Base-by-base conservation (phyloP, 2,888 invertebrate genomes). In the Lacanobia oleracea region DNA sequence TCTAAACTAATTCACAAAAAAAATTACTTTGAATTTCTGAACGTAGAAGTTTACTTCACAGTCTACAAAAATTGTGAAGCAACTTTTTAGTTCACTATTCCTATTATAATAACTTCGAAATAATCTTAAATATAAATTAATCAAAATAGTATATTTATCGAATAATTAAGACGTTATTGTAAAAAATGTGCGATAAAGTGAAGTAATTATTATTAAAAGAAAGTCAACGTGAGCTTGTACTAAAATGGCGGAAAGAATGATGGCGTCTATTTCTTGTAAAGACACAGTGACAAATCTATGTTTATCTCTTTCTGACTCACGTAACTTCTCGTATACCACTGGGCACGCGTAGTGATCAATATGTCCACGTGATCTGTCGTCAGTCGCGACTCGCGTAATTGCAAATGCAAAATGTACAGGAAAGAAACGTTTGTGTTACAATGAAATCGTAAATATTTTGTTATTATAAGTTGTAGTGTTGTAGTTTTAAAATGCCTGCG, bases 401-500 rank as follows among this genome's bases (percentile, higher is more conserved):
- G 93, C 94, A 92, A 95, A 93, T 94, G 94, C 94, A 95, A 95
- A 95, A 95, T 95, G 95, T 93, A 90, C 88, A 88, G 88, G 88
- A 90, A 85, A 91, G 92, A 93, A 93, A 92, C 90, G 92, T 92
- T 87, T 93, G 93, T 92, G 92, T 94, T 92, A 92, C 89, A 92
- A 93, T 94, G 94, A 94, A 93, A 92, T 94, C 89, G 82, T 94
- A 93, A 85, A 90, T 92, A 89, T 91, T 92, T 92, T 92, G 90
- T 89, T 93, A 91, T 88, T 85, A 86, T 91, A 91, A 90, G 92
- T 92, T 88, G 88, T 92, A 93, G 92, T 94, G 93, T 88, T 92
- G 88, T 86, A 91, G 90, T 91, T 90, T 89, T 89, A 95, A 94
- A 94, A 97, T 97, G 97, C 97, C 97, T 93, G 97, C 98, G 87